These are phyloP conservation scores for Channallabes apus DNA, from an alignment of 2,797 vertebrate genomes.

Conservation along the genomic window DNA sequence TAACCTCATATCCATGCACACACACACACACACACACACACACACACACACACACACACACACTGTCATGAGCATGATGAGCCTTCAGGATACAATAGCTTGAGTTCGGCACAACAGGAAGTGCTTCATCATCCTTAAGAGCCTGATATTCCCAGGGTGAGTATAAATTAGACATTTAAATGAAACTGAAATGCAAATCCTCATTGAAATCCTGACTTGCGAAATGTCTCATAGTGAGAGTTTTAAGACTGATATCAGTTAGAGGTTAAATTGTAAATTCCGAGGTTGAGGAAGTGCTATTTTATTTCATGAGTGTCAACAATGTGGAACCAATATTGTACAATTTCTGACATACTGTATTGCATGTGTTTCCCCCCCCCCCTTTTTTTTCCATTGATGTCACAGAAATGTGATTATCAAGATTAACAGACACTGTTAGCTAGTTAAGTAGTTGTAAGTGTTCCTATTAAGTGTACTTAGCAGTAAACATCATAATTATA, in stretches of 20 bases:
- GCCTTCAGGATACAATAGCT: conserved; percentile 52
- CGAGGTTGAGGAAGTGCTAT: not conserved
- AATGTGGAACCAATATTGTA: not conserved
- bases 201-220: not conserved
- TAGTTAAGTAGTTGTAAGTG: not conserved
- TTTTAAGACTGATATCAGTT: not conserved
- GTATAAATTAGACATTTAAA: conserved; percentile 25
- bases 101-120: conserved; percentile 47
- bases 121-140: conserved; percentile 59
- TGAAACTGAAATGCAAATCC: not conserved
- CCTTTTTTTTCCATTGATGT: not conserved
- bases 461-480: not conserved
- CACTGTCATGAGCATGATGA: conserved; percentile 49
- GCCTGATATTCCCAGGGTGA: conserved; percentile 27
- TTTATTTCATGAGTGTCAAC: not conserved
- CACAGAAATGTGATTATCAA: not conserved
- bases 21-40: conserved; percentile 2
- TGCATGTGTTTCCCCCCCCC: too few species aligned
- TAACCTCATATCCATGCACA: conserved; percentile 30
- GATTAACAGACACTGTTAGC: not conserved
- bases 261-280: not conserved
- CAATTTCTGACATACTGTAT: not conserved
- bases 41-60: conserved; percentile 42
- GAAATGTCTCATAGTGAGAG: not conserved
- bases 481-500: conserved; percentile 5